These are phyloP conservation scores for Erebia palarica DNA, from an alignment of 2,888 invertebrate species.

Conservation along the genomic window DNA sequence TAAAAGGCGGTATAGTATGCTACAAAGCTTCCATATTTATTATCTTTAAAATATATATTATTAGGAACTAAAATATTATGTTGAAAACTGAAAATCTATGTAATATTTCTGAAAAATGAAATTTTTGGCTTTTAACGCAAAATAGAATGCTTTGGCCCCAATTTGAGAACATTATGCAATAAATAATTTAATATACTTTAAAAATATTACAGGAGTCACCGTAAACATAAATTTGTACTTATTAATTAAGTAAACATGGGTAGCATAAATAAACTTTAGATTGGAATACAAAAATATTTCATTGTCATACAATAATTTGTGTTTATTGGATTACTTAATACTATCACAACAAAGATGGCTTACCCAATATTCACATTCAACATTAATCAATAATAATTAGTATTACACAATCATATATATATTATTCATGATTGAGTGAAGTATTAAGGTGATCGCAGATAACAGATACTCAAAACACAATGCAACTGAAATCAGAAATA, in stretches of 20 bases:
- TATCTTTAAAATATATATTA: neutral
- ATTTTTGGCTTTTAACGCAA: neutral
- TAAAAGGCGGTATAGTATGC: neutral
- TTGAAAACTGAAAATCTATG: neutral
- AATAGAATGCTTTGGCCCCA: conserved; percentile 15
- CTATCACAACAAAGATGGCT: conserved; percentile 35
- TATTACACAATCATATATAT: neutral
- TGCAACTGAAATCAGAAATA: neutral
- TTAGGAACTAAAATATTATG: neutral
- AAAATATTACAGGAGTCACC: neutral
- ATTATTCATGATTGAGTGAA: neutral
- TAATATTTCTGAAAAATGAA: too few species aligned
- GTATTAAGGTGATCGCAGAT: neutral
- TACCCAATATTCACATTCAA: conserved; percentile 27
- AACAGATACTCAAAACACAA: neutral
- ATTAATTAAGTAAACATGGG: neutral
- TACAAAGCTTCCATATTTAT: too few species aligned
- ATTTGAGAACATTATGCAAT: conserved; percentile 1
- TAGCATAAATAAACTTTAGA: conserved; percentile 19
- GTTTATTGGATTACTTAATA: conserved; percentile 28
- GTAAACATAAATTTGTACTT: conserved; percentile 9
- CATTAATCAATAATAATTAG: conserved; percentile 26
- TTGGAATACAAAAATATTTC: conserved; percentile 35
- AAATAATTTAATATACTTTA: neutral
- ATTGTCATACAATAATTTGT: conserved; percentile 11